These are phyloP conservation scores for Acomys russatus DNA, from an alignment of 2,797 vertebrate genomes.

Conservation along the genomic window DNA sequence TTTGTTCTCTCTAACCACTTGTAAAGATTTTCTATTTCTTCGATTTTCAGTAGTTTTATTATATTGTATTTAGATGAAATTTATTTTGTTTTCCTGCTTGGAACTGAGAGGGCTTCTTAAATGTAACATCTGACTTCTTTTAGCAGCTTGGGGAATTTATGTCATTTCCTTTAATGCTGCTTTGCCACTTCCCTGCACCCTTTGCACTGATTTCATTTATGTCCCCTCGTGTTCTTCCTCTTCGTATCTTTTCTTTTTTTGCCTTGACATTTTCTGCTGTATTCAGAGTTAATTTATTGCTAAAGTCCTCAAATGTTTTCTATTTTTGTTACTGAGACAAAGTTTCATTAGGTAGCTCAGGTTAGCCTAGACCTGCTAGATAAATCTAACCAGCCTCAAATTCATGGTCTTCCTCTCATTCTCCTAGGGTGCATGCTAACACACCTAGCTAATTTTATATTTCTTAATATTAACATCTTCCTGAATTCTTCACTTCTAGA, in stretches of 20 bases:
- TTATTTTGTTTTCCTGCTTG: neutral
- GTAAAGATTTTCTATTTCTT: neutral
- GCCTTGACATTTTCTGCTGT: neutral
- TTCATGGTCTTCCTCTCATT: neutral
- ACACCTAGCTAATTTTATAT: neutral
- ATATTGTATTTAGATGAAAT: neutral
- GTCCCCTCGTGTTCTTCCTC: neutral
- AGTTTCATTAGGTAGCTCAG: neutral
- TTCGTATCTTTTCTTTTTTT: neutral
- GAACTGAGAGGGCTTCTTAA: neutral
- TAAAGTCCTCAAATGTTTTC: neutral
- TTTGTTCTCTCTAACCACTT: neutral
- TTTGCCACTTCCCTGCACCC: neutral
- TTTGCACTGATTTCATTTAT: neutral
- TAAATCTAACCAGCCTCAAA: neutral
- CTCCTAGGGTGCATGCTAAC: neutral
- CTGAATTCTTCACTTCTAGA: neutral
- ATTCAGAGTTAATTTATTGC: neutral
- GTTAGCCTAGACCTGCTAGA: neutral
- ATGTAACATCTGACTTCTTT: neutral
- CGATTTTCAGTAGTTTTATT: neutral
- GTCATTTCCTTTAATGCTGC: neutral
- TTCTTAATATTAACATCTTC: neutral
- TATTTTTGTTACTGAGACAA: neutral
- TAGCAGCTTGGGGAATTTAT: neutral